A percentile compares a stretch with the other conserved stretches of the same genome.
Conservation (phyloP, 2,797 vertebrate species). For the Peromyscus eremicus region DNA sequence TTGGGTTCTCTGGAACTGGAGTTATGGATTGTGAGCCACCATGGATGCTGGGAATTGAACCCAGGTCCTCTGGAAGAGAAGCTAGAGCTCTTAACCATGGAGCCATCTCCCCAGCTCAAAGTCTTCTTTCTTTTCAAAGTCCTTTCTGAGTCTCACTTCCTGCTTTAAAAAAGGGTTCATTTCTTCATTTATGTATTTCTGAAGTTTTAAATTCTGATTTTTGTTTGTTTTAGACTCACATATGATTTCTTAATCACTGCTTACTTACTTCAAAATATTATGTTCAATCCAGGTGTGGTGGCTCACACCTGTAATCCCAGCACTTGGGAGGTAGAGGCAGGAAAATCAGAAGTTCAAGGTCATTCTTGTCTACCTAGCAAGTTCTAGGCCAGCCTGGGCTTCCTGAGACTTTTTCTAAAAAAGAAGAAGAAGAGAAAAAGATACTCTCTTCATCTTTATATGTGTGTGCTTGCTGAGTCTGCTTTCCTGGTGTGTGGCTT, state of each 20-base stretch:
- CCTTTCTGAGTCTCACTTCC: neutral
- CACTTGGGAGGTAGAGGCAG: neutral
- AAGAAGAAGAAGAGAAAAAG: neutral
- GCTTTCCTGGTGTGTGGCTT: neutral
- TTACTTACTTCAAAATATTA: neutral
- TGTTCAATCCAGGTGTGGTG: neutral
- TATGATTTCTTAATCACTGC: neutral
- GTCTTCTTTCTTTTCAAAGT: neutral
- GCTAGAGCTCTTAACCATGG: neutral
- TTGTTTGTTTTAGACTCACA: neutral
- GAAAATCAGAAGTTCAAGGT: neutral
- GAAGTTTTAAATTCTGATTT: constrained; percentile 22
- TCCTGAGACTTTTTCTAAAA: neutral
- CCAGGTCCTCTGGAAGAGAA: neutral
- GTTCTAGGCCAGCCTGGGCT: neutral
- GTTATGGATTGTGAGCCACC: neutral
- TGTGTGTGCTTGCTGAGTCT: neutral
- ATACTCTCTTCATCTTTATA: neutral
- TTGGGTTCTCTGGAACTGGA: neutral
- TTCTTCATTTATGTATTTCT: neutral
- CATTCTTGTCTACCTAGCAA: neutral
- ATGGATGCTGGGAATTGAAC: neutral
- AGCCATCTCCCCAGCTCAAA: neutral
- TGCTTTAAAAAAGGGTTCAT: neutral
- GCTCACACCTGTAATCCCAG: neutral